These are phyloP conservation scores for Chrysopa pallens DNA, from an alignment of 1,140 invertebrate genomes.

Conservation along the genomic window DNA sequence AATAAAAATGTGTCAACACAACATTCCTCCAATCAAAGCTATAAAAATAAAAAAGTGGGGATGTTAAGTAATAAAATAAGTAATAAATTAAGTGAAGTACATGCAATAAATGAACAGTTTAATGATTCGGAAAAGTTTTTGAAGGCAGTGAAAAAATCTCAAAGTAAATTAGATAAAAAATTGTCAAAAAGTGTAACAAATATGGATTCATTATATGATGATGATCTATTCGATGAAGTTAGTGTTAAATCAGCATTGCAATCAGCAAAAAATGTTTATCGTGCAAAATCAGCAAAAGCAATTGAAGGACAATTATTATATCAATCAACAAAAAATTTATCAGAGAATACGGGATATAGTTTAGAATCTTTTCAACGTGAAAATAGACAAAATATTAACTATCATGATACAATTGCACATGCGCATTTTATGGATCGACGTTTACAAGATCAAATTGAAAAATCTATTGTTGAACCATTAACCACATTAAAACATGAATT, in stretches of 20 bases:
- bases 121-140: no score
- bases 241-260: conserved; percentile 22
- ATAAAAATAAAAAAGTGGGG: no score
- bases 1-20: no score
- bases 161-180: no score
- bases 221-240: conserved; percentile 17
- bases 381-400: conserved; percentile 15
- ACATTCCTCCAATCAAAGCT: no score
- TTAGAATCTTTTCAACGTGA: conserved; percentile 18
- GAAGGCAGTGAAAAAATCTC: no score
- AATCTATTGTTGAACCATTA: conserved; percentile 32
- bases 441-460: conserved; percentile 22
- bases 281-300: conserved; percentile 51
- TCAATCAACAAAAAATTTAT: conserved; percentile 36
- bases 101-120: no score
- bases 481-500: conserved; percentile 36
- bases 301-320: conserved; percentile 45
- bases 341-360: conserved; percentile 19
- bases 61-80: no score
- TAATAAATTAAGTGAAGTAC: no score
- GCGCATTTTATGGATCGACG: conserved; percentile 24
- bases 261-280: conserved; percentile 30
- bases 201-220: conserved; percentile 24
- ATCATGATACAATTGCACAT: conserved; percentile 22
- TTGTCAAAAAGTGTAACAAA: conserved; percentile 8